phyloP scores from a whole-genome alignment of 2,797 vertebrate species.

The Macropodus opercularis region DNA sequence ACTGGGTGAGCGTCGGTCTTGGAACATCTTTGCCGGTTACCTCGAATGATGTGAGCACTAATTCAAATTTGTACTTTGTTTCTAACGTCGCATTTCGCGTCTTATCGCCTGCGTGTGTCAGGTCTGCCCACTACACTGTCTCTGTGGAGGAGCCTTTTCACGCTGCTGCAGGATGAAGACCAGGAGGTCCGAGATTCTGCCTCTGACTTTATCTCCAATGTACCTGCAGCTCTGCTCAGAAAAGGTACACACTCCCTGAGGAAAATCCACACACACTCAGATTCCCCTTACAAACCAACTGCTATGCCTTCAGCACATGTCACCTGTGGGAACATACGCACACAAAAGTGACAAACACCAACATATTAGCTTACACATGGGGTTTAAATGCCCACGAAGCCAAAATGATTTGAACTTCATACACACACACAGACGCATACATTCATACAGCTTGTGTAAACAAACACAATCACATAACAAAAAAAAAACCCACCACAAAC shows the following conservation, averaged over 20 bases:
- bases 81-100: too few species aligned
- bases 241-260: slow-evolving; percentile 64
- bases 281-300: background rate
- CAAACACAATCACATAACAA: slow-evolving; percentile 14
- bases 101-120: slow-evolving; percentile 60
- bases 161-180: slow-evolving; percentile 93
- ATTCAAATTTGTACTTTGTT: too few species aligned
- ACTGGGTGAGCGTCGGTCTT: slow-evolving; percentile 83
- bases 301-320: background rate
- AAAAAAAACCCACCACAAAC: slow-evolving; percentile 44
- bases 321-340: background rate
- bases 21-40: background rate
- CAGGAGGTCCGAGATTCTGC: slow-evolving; percentile 86
- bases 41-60: background rate
- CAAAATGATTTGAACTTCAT: too few species aligned
- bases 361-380: background rate
- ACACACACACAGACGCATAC: background rate
- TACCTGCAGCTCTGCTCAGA: slow-evolving; percentile 64
- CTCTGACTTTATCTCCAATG: slow-evolving; percentile 83
- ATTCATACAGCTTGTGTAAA: slow-evolving; percentile 12
- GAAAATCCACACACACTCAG: background rate
- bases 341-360: background rate
- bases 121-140: slow-evolving; percentile 85
- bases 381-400: too few species aligned
- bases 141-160: slow-evolving; percentile 89